Conservation (phyloP, 2,888 invertebrate species). For the Orchesellides sinensis region DNA sequence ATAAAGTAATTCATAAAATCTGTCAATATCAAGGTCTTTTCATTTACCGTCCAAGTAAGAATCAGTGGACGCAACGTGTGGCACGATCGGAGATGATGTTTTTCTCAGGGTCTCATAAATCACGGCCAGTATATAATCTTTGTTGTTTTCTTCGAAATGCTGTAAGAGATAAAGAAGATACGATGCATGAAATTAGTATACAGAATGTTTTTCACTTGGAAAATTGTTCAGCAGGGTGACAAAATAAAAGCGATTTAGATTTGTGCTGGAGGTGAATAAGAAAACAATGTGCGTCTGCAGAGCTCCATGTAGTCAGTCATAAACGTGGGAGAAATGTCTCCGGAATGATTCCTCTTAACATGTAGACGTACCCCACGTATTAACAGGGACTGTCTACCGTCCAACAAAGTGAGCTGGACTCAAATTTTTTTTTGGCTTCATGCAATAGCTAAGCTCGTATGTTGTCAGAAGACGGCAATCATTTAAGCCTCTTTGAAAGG, state of each 20-base stretch:
- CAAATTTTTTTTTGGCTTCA: not conserved
- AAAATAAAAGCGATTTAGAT: too few species aligned
- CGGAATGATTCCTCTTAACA: not conserved
- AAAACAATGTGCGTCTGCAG: not conserved
- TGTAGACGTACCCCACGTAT: not conserved
- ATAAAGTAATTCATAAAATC: slow-evolving; percentile 47
- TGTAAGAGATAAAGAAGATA: slow-evolving; percentile 33
- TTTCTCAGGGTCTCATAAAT: slow-evolving; percentile 88
- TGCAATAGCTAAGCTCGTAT: not conserved
- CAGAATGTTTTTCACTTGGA: not conserved
- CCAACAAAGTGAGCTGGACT: not conserved
- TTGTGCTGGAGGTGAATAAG: not conserved
- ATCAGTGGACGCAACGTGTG: slow-evolving; percentile 90
- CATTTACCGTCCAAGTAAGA: slow-evolving; percentile 83
- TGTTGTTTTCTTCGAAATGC: slow-evolving; percentile 66
- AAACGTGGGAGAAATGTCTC: not conserved
- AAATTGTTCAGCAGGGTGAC: not conserved
- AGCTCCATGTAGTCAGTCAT: not conserved
- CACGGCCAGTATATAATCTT: slow-evolving; percentile 85
- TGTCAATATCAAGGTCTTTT: slow-evolving; percentile 61
- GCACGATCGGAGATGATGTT: slow-evolving; percentile 92
- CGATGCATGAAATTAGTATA: slow-evolving; percentile 7
- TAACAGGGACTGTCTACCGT: too few species aligned
- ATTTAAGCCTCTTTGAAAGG: not conserved
- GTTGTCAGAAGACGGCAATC: not conserved